A percentile compares a stretch with the other conserved stretches of the same genome.
Conservation (phyloP, 2,113 vertebrate genomes). For the Stomatorhinus ivindoensis region DNA sequence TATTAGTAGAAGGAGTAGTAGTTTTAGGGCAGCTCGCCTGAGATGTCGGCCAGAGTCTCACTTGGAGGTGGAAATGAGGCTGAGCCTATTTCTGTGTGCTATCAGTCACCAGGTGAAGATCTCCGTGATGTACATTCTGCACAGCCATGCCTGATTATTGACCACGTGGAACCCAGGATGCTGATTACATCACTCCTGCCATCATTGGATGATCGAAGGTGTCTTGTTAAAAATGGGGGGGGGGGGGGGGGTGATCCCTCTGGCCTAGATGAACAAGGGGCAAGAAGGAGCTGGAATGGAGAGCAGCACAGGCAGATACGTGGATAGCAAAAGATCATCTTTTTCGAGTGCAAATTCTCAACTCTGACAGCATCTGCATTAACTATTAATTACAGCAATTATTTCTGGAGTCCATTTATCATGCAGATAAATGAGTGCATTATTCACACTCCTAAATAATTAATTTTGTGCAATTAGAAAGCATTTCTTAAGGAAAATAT, state of each 20-base stretch:
- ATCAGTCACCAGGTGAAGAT: not conserved
- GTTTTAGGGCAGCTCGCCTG: not conserved
- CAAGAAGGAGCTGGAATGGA: not conserved
- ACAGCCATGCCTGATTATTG: not conserved
- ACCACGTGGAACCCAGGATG: not conserved
- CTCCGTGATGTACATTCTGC: not conserved
- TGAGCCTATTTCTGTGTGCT: not conserved
- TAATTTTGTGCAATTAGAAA: constrained; percentile 37
- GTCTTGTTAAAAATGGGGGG: not conserved
- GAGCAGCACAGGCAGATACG: not conserved
- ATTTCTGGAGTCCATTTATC: constrained; percentile 35
- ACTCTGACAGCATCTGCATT: constrained; percentile 32
- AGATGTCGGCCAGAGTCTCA: not conserved
- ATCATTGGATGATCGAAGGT: not conserved
- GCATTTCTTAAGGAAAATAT: constrained; percentile 38
- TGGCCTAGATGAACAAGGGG: not conserved
- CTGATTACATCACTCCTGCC: not conserved
- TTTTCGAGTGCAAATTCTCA: constrained; percentile 31
- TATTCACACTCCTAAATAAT: constrained; percentile 43
- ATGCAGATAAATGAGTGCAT: constrained; percentile 39
- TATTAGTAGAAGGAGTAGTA: not conserved
- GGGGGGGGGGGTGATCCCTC: not conserved
- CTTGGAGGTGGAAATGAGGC: not conserved
- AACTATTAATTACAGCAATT: constrained; percentile 42
- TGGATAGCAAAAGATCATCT: constrained; percentile 15